These are phyloP conservation scores for Anthopleura xanthogrammica DNA, from an alignment of 92 coral and sea anemone genomes.

Conservation along the genomic window DNA sequence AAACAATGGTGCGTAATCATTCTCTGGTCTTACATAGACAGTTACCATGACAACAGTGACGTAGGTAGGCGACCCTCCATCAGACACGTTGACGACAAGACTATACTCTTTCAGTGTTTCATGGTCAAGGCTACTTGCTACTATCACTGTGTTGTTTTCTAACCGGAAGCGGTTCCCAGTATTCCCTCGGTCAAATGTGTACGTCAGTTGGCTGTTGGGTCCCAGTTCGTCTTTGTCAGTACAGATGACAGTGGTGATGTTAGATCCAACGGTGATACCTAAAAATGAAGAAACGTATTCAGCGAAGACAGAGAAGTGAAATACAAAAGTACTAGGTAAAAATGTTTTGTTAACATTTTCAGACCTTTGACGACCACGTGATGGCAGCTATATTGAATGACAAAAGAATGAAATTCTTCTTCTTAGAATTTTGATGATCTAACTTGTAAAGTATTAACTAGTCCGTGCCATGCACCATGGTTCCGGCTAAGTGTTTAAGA, in stretches of 20 bases:
- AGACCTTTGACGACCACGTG: too few relatives aligned
- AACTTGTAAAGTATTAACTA: too few relatives aligned
- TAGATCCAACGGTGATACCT: conserved; percentile 36
- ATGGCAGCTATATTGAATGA: too few relatives aligned
- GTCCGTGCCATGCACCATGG: too few relatives aligned
- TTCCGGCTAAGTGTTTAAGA: too few relatives aligned
- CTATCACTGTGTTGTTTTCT: conserved; percentile 36
- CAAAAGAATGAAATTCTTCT: too few relatives aligned
- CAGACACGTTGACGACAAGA: conserved; percentile 53
- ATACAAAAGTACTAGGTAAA: too few relatives aligned
- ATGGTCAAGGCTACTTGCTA: conserved; percentile 46
- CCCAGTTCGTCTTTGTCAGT: conserved; percentile 54
- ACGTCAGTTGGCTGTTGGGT: conserved; percentile 51
- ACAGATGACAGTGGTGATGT: conserved; percentile 41
- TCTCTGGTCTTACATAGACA: conserved; percentile 39
- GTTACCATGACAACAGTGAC: conserved; percentile 65
- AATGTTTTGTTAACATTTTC: too few relatives aligned
- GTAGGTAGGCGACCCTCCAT: conserved; percentile 43
- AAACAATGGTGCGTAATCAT: conserved; percentile 54
- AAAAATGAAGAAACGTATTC: not conserved
- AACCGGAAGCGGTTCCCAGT: conserved; percentile 52
- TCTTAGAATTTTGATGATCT: too few relatives aligned
- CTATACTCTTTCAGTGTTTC: conserved; percentile 44
- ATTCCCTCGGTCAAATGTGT: conserved; percentile 52
- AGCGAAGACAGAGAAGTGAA: too few relatives aligned